Evolutionary conservation across 1,140 invertebrate genomes (phyloP), one percentile per base, ranked within the genome.

Genomic region (Chironomus tepperi): DNA sequence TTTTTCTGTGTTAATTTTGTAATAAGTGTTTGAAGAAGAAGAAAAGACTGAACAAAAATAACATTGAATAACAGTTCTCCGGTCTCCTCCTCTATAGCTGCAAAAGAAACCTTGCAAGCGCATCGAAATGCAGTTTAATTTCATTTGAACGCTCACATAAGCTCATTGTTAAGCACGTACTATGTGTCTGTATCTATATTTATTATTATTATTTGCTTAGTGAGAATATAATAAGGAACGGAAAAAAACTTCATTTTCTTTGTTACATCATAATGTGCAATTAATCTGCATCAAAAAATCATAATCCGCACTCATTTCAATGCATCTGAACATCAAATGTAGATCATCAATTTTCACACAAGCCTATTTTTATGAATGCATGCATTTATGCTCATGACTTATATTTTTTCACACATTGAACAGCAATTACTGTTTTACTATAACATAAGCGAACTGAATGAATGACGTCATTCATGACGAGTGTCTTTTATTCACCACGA

Each of bases 81-180:
- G 6, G 10, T 70, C n/a, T n/a, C n/a, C n/a, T n/a, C n/a, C n/a
- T 70, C 19, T 19, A 18, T 70, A 19, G 16, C 65, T 21, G 8
- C 43, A 67, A 70, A 70, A 70, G 65, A 70, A 70, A 70, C 65
- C 65, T 70, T 70, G 65, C 65, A 70, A 70, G 65, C 65, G 18
- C 65, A 70, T 70, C 65, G 65, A 70, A 70, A 70, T 70, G 65
- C 65, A 70, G 19, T 70, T 70, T 70, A 8, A 57, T 18, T 70
- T 9, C 9, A 10, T 70, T 19, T 70, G 5, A 70, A 12, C 47
- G 65, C 19, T 21, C 16, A 70, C 16, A 70, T 21, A 18, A 70
- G 10, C 7, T 19, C 16, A 67, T 67, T 67, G 64, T 67, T 67
- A 18, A 16, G 64, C 65, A 70, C 65, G 16, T 70, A 34, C 24